Conservation (phyloP, 1,140 invertebrate species). For the Chironomus tepperi region DNA sequence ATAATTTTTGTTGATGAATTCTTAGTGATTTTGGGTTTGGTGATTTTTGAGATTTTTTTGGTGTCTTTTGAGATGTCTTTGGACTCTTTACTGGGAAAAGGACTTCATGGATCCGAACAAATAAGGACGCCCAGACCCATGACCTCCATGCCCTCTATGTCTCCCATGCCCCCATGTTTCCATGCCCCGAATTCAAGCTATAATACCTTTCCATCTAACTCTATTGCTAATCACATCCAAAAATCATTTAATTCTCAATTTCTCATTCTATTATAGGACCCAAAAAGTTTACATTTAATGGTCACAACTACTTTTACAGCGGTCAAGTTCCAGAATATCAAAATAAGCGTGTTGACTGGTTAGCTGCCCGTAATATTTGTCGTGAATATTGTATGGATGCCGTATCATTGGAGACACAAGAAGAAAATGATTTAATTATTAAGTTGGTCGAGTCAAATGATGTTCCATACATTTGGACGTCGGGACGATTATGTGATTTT, state of each 20-base stretch:
- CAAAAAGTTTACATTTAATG: conserved; percentile 78
- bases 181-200: no score
- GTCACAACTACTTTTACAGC: conserved; percentile 83
- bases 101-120: no score
- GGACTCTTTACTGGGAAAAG: no score
- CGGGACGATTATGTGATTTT: conserved; percentile 83
- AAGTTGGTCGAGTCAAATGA: conserved; percentile 77
- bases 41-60: no score
- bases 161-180: no score
- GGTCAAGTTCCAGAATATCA: conserved; percentile 68
- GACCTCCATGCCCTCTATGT: conserved; percentile 27
- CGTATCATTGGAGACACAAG: conserved; percentile 76
- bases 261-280: conserved; percentile 54
- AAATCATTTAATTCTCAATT: conserved; percentile 15
- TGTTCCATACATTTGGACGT: conserved; percentile 86
- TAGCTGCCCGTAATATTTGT: conserved; percentile 81
- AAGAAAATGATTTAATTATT: conserved; percentile 82
- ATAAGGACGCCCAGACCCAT: no score
- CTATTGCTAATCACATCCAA: no score
- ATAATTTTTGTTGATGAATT: no score
- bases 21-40: no score
- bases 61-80: no score
- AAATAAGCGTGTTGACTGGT: conserved; percentile 75
- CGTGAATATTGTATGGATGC: conserved; percentile 89
- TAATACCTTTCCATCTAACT: no score